Conservation (phyloP, 2,888 invertebrate genomes). For the Geophilus truncorum region DNA sequence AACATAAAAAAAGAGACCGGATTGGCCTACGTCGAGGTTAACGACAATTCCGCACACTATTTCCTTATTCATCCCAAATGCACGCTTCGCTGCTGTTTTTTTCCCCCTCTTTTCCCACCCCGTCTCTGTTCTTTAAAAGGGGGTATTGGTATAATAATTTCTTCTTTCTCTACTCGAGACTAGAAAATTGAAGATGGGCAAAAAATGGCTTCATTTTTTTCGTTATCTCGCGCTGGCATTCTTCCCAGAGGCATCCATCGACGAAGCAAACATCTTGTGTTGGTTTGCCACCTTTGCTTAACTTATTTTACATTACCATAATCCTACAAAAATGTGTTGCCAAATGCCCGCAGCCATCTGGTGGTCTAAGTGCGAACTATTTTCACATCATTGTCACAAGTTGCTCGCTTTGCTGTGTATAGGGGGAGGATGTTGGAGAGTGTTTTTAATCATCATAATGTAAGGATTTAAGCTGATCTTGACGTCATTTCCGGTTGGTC, state of each 20-base stretch:
- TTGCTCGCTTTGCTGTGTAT: no score
- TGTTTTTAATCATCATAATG: neutral
- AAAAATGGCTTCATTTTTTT: neutral
- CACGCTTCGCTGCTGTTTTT: neutral
- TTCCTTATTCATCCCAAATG: constrained; percentile 17
- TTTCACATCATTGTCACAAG: neutral
- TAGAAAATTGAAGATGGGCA: neutral
- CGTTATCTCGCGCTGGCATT: neutral
- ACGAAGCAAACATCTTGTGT: neutral
- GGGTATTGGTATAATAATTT: neutral
- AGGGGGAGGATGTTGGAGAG: neutral
- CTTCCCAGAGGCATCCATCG: neutral
- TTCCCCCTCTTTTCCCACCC: no score
- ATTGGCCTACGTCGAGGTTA: neutral
- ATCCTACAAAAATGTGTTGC: neutral
- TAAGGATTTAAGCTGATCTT: no score
- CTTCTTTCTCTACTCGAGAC: neutral
- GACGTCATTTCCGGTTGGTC: no score
- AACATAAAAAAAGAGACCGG: neutral
- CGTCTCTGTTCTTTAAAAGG: neutral
- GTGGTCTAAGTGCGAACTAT: neutral
- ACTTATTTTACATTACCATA: constrained; percentile 5
- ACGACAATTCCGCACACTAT: constrained; percentile 6
- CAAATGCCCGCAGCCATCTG: neutral
- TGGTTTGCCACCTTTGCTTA: constrained; percentile 1